Evolutionary conservation across 1,140 invertebrate genomes (phyloP), one percentile per base, ranked within the genome.

Genomic region (Drosophila kikkawai): DNA sequence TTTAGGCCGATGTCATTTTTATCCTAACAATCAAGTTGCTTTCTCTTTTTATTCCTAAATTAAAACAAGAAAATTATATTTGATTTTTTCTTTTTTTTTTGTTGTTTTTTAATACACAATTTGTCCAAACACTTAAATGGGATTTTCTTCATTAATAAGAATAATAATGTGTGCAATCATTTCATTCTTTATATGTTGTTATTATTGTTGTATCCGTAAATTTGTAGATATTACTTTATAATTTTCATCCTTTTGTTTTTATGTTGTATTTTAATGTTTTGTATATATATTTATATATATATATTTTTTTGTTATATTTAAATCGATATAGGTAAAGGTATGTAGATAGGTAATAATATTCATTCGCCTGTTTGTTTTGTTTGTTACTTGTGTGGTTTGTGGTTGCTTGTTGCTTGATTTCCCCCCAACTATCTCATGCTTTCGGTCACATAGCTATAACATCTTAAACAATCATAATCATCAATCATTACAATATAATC

Each of bases 51-150:
- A 9, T 45, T 47, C 9, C 13, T 48, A 4, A 26, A 48, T 48
- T 48, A 4, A 48, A 48, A 48, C 45, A 48, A 48, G 22, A 15
- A 48, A 26, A 26, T 15, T 51, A 74, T 64, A 85, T 85, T 84
- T 84, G 63, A 53, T 82, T 85, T 83, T 80, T 82, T 55, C 12
- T 37, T 69, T 34, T 74, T 82, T 75, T 26, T 75, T 26, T 51
- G 17, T 48, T 19, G 17, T 60, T 77, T 80, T 87, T 91, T 88
- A 91, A 91, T 91, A 91, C 87, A 91, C 82, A 91, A 77, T 86
- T 84, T 91, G 90, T 91, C 90, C 85, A 91, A 91, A 91, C 90
- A 91, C 80, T 91, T 90, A 91, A 91, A 91, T 91, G 90, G 90
- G 80, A 78, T 75, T 91, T 86, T 78, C 81, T 90, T 91, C 80